A percentile compares a stretch with the other conserved stretches of the same genome.
Conservation (phyloP, 2,888 invertebrate species). For the Mayetiola destructor region DNA sequence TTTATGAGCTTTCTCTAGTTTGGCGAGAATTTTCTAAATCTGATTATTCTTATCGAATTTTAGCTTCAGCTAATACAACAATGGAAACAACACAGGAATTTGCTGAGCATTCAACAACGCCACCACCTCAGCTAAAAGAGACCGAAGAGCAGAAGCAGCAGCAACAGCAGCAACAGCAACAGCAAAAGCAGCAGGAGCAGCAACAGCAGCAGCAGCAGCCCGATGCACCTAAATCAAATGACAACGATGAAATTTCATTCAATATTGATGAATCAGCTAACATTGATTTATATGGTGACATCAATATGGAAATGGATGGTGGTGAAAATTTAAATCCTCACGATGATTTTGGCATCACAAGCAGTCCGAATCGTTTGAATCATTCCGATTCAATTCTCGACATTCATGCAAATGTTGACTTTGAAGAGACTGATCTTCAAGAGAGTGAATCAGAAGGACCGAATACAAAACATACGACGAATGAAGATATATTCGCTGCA, state of each 20-base stretch:
- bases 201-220: not conserved
- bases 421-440: slow-evolving; percentile 24
- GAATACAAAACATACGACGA: slow-evolving; percentile 15
- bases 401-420: slow-evolving; percentile 26
- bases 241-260: not conserved
- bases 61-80: no score
- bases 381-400: slow-evolving; percentile 27
- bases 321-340: slow-evolving; percentile 18
- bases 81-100: not conserved
- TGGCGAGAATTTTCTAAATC: no score
- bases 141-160: no score
- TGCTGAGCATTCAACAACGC: not conserved
- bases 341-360: slow-evolving; percentile 22
- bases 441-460: slow-evolving; percentile 20
- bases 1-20: no score
- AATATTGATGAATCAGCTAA: slow-evolving; percentile 20
- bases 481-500: slow-evolving; percentile 42
- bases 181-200: no score
- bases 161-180: no score
- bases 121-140: not conserved
- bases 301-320: slow-evolving; percentile 15
- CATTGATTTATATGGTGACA: slow-evolving; percentile 20
- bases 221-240: not conserved
- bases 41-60: no score
- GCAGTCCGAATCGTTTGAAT: slow-evolving; percentile 22